Evolutionary conservation across 2,113 vertebrate species (phyloP).

Genomic region (Bostrychus sinensis): DNA sequence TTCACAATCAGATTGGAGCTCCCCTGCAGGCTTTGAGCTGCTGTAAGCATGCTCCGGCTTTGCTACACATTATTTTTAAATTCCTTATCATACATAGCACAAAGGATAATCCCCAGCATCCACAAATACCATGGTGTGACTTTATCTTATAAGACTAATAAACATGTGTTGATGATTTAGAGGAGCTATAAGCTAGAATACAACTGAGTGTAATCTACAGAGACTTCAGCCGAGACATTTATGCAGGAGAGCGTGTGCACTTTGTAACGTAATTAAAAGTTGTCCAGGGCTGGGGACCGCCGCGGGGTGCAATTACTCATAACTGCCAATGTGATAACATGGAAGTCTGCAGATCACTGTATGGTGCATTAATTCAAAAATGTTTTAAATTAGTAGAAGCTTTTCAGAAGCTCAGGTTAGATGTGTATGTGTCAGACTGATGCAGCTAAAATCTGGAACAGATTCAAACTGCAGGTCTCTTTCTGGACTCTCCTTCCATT

Average conservation of each 20-base stretch:
- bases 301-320: slow-evolving; percentile 74
- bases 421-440: not conserved
- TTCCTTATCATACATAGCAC: slow-evolving; percentile 42
- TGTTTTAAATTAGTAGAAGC: slow-evolving; percentile 45
- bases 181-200: slow-evolving; percentile 27
- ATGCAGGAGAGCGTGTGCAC: slow-evolving; percentile 62
- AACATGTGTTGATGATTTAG: slow-evolving; percentile 51
- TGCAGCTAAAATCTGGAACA: no score
- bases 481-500: no score
- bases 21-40: slow-evolving; percentile 35
- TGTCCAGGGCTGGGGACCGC: slow-evolving; percentile 65
- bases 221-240: slow-evolving; percentile 61
- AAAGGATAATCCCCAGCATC: slow-evolving; percentile 40
- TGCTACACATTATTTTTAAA: slow-evolving; percentile 34
- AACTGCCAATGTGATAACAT: slow-evolving; percentile 73
- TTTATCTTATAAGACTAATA: slow-evolving; percentile 49
- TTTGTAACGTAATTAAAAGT: slow-evolving; percentile 80
- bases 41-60: slow-evolving; percentile 23
- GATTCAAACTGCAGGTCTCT: no score
- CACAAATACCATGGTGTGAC: slow-evolving; percentile 43
- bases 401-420: slow-evolving; percentile 34
- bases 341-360: slow-evolving; percentile 60
- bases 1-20: slow-evolving; percentile 31
- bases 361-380: slow-evolving; percentile 55
- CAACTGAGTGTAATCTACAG: slow-evolving; percentile 43